These are phyloP conservation scores for Ptilorrhoa leucosticta DNA, from an alignment of 2,113 vertebrate genomes.

Conservation along the genomic window DNA sequence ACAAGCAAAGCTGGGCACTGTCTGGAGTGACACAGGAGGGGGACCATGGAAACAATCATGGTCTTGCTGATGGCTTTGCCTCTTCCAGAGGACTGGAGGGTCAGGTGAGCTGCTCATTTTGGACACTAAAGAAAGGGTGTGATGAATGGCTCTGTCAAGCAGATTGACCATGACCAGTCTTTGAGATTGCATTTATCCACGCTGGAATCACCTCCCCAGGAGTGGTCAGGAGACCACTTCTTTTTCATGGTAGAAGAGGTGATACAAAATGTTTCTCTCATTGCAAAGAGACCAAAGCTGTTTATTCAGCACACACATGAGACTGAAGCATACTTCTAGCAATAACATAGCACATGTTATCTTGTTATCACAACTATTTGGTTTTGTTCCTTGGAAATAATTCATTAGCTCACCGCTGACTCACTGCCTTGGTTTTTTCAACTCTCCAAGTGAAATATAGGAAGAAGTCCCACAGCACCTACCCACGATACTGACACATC, in stretches of 20 bases:
- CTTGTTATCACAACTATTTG: neutral
- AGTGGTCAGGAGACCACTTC: neutral
- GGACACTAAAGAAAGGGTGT: neutral
- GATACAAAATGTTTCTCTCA: neutral
- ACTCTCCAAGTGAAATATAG: neutral
- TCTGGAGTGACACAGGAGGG: neutral
- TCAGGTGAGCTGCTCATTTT: neutral
- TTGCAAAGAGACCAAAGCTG: neutral
- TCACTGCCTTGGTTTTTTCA: neutral
- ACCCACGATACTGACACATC: neutral
- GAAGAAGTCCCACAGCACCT: neutral
- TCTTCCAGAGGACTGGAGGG: neutral
- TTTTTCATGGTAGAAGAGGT: neutral
- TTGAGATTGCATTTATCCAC: neutral
- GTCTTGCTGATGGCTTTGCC: neutral
- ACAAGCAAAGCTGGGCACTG: neutral
- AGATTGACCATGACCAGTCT: neutral
- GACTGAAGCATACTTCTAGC: neutral
- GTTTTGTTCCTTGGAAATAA: conserved; percentile 30
- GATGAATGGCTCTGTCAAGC: neutral
- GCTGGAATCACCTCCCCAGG: neutral
- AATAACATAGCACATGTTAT: neutral
- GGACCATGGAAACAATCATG: neutral
- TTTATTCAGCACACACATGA: neutral
- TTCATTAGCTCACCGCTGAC: neutral